A percentile compares a stretch with the other conserved stretches of the same genome.
These are phyloP conservation scores for Lates japonicus DNA, from an alignment of 2,797 vertebrate genomes.

Conservation along the genomic window DNA sequence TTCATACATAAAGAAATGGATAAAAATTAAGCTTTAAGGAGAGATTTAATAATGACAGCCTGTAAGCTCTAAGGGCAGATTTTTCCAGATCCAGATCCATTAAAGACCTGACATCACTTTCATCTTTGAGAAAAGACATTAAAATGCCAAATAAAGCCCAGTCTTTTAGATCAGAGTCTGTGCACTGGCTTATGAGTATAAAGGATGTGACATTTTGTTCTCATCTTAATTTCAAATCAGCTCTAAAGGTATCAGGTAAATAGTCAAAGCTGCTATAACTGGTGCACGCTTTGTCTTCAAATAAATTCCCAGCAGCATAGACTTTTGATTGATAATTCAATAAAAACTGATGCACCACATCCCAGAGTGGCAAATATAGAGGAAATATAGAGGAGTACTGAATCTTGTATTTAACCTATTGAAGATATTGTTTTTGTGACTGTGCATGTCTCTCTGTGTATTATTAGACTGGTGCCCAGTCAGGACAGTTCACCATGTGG, in stretches of 20 bases:
- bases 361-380: neutral
- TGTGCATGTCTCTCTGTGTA: conserved; percentile 35
- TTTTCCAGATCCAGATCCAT: neutral
- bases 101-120: conserved; percentile 14
- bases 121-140: neutral
- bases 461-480: conserved; percentile 76
- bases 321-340: conserved; percentile 37
- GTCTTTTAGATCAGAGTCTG: neutral
- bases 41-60: conserved; percentile 5
- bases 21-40: neutral
- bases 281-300: neutral
- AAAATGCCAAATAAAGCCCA: conserved; percentile 34
- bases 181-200: neutral
- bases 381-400: neutral
- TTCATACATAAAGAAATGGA: neutral
- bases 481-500: conserved; percentile 69
- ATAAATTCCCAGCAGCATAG: neutral
- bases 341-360: neutral
- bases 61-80: neutral
- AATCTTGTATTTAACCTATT: neutral
- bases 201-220: conserved; percentile 28
- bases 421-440: neutral
- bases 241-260: conserved; percentile 1
- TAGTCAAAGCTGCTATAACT: neutral
- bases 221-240: conserved; percentile 10